phyloP scores from a whole-genome alignment of 2,888 invertebrate species.

The Cryptus viduatorius region DNA sequence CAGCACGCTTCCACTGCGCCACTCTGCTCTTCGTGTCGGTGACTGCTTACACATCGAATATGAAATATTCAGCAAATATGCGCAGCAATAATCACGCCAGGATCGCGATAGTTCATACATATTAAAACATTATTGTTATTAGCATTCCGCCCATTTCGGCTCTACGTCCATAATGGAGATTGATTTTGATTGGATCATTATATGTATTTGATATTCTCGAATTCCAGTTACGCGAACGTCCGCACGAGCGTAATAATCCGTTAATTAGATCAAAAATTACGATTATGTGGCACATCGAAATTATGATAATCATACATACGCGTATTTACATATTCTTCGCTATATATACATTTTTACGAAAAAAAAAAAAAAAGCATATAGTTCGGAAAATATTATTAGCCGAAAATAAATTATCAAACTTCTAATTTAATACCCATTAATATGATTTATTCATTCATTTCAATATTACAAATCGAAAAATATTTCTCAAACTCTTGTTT shows the following conservation, averaged over 20 bases:
- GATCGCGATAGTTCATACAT: not conserved
- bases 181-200: constrained; percentile 14
- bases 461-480: no score
- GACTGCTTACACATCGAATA: not conserved
- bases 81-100: not conserved
- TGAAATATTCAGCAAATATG: not conserved
- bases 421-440: not conserved
- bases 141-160: not conserved
- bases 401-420: no score
- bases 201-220: not conserved
- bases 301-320: not conserved
- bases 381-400: not conserved
- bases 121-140: constrained; percentile 1
- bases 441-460: not conserved
- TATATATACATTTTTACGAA: not conserved
- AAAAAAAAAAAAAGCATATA: not conserved
- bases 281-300: not conserved
- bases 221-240: not conserved
- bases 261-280: not conserved
- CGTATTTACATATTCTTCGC: not conserved
- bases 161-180: not conserved
- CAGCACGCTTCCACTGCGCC: constrained; percentile 73
- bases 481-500: no score
- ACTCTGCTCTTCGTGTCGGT: constrained; percentile 66
- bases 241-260: not conserved